These are phyloP conservation scores for Spilogale gracilis DNA, from an alignment of 2,113 vertebrate species.

Conservation along the genomic window DNA sequence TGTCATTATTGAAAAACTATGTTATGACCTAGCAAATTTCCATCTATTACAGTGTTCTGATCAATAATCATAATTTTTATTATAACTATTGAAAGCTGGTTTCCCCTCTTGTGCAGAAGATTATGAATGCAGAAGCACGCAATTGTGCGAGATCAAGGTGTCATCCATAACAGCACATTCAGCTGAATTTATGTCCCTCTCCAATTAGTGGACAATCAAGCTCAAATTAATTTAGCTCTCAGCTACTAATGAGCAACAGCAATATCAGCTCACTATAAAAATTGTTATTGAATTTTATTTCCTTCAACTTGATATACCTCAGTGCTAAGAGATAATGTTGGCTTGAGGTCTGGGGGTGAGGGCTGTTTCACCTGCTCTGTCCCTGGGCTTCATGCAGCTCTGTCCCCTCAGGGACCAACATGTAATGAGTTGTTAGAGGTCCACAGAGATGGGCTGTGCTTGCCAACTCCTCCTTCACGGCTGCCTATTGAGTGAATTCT, in stretches of 20 bases:
- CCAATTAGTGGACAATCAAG: constrained; percentile 80
- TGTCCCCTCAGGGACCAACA: background rate
- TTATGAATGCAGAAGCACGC: background rate
- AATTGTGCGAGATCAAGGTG: constrained; percentile 56
- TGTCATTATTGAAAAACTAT: constrained; percentile 69
- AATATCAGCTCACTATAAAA: constrained; percentile 78
- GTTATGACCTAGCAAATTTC: constrained; percentile 20
- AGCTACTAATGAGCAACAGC: constrained; percentile 75
- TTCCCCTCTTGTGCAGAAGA: background rate
- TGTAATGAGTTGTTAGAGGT: constrained; percentile 40
- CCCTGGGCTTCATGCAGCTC: background rate
- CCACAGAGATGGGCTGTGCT: background rate
- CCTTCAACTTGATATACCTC: constrained; percentile 48
- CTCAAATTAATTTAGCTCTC: constrained; percentile 79
- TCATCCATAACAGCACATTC: constrained; percentile 68
- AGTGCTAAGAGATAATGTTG: background rate
- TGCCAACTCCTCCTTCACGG: background rate
- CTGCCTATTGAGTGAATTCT: constrained; percentile 18
- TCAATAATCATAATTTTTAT: constrained; percentile 71
- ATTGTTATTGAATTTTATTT: constrained; percentile 80
- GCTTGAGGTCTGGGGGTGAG: background rate
- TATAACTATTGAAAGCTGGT: constrained; percentile 51
- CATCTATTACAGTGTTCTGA: constrained; percentile 61
- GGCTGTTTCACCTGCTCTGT: background rate
- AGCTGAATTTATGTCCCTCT: constrained; percentile 76